Evolutionary conservation across 1,140 invertebrate species (phyloP), one percentile per base, ranked within the genome.

Genomic region (Sipha flava): DNA sequence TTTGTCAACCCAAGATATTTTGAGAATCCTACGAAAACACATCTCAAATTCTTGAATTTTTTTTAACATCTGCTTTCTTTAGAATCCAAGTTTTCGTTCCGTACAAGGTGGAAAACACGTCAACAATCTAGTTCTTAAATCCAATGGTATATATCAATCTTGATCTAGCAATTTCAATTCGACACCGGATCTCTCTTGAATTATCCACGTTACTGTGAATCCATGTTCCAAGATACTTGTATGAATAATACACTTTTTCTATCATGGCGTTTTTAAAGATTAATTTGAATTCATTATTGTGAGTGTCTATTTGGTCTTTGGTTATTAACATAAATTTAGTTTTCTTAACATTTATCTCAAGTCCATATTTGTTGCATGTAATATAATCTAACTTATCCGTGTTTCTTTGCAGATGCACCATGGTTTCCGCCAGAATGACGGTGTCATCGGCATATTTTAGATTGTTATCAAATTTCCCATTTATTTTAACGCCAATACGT

Each of bases 311-410:
- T 57, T 26, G 54, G 12, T 23, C 54, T 52, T 47, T 75, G 16
- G 37, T 21, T 43, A 75, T 49, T 43, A 75, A 52, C 70, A 75
- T 75, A n/a, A 75, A 52, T 47, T 75, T 75, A 23, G 43, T 49
- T 49, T 47, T 72, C 21, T 75, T 75, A 31, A 49, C 40, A 75
- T 75, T 75, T 43, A 75, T 49, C 47, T 75, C 47, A 31, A 75
- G 43, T 75, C 70, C 43, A 75, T 49, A 75, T 49, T 75, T 49
- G 1, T 16, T 47, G 23, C 70, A 75, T 75, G 40, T 23, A 31
- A 31, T 9, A 18, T 75, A 43, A 37, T n/a, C n/a, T 54, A 75
- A 47, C n/a, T 18, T 52, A 3, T 49, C 29, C 31, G 54, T 52
- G 31, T 21, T 52, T 47, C 49, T 49, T 75, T 75, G 72, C 31